Conservation (phyloP, 2,113 vertebrate genomes). For the Telmatochromis sp. region DNA sequence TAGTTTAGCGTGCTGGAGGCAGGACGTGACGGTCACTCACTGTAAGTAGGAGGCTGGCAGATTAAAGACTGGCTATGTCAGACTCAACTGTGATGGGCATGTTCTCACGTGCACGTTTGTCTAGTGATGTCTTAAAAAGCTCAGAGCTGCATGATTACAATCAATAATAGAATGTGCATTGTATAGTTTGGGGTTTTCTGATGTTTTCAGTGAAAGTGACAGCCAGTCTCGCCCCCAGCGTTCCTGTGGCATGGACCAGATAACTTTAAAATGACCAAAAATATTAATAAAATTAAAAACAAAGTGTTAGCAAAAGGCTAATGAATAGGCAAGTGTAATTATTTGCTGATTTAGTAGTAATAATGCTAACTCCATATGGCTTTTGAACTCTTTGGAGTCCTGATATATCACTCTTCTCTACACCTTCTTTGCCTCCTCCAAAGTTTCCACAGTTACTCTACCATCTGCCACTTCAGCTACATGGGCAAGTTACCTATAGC, state of each 20-base stretch:
- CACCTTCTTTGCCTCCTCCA: background rate
- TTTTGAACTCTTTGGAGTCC: background rate
- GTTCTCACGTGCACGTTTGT: background rate
- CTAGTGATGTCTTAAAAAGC: background rate
- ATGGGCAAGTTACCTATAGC: background rate
- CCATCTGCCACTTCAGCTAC: background rate
- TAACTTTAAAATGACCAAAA: background rate
- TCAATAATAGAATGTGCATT: background rate
- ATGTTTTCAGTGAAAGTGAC: background rate
- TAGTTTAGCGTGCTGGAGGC: background rate
- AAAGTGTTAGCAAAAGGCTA: background rate
- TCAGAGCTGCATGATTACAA: fast-evolving
- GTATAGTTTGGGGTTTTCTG: background rate
- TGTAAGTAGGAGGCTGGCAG: background rate
- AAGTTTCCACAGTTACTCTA: background rate
- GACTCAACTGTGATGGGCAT: background rate
- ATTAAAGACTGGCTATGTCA: background rate
- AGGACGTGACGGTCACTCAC: background rate
- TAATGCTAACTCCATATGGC: background rate
- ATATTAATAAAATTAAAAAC: background rate
- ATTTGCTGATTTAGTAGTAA: background rate
- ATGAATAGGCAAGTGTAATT: background rate
- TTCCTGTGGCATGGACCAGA: background rate
- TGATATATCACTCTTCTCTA: background rate
- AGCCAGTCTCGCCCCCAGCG: background rate